Conservation (phyloP, 2,888 invertebrate genomes). For the Uropetala carovei region DNA sequence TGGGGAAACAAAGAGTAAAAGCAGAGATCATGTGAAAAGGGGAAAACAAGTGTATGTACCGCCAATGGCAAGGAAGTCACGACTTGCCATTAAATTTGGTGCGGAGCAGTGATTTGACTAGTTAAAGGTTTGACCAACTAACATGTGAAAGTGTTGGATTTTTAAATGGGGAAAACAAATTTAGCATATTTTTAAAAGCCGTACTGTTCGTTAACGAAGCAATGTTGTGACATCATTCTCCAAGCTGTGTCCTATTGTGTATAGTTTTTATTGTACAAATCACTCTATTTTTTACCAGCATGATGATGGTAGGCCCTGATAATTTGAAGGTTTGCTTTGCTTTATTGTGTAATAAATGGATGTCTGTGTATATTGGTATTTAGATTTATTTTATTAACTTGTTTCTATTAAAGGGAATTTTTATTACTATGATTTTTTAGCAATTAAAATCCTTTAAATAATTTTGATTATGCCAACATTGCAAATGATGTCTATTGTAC, state of each 20-base stretch:
- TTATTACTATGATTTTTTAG: not conserved
- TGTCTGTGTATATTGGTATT: not conserved
- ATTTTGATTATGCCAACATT: too few species aligned
- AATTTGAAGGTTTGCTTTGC: not conserved
- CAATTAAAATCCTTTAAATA: too few species aligned
- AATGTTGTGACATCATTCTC: not conserved
- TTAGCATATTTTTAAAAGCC: slow-evolving; percentile 28
- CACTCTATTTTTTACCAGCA: slow-evolving; percentile 10
- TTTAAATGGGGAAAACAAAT: not conserved
- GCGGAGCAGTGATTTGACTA: not conserved
- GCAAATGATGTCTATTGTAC: too few species aligned
- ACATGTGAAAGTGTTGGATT: not conserved
- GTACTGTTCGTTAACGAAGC: not conserved
- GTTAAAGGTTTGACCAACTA: too few species aligned
- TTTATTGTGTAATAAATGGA: slow-evolving; percentile 35
- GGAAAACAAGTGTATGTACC: slow-evolving; percentile 12
- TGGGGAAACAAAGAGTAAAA: not conserved
- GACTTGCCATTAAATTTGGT: slow-evolving; percentile 52
- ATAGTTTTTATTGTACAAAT: not conserved
- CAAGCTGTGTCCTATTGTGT: not conserved
- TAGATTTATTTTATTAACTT: slow-evolving; percentile 38
- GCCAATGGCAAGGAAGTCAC: slow-evolving; percentile 17
- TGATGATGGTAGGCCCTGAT: not conserved
- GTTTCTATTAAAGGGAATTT: not conserved
- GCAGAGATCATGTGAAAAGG: not conserved